These are phyloP conservation scores for Schizotus pectinicornis DNA, from an alignment of 2,888 invertebrate genomes.

Conservation along the genomic window DNA sequence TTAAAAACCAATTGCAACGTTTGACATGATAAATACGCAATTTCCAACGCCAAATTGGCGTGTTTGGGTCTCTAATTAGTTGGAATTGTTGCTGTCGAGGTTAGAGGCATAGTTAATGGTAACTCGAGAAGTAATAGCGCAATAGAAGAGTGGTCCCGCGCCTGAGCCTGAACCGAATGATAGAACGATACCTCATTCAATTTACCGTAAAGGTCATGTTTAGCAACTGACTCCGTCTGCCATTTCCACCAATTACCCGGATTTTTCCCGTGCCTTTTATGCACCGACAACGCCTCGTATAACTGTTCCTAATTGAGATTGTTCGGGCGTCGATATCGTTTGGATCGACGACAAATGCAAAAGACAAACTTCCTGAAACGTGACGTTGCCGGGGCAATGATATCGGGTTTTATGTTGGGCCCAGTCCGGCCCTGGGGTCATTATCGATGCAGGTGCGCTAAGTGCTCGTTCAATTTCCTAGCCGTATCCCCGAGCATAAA, in stretches of 20 bases:
- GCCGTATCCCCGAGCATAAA: too few species aligned
- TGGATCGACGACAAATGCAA: too few species aligned
- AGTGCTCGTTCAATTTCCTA: too few species aligned
- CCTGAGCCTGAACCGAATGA: conserved; percentile 22
- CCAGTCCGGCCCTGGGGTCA: too few species aligned
- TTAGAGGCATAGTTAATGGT: conserved; percentile 9
- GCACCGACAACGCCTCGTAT: conserved; percentile 1
- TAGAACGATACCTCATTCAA: conserved; percentile 28
- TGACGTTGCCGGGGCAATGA: too few species aligned
- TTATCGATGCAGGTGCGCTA: too few species aligned
- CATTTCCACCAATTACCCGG: conserved; percentile 23
- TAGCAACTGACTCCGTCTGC: conserved; percentile 20
- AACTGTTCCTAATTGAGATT: too few species aligned
- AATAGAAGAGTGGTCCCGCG: conserved; percentile 17
- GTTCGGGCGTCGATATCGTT: too few species aligned
- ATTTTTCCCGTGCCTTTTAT: conserved; percentile 3
- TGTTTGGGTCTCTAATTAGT: background rate
- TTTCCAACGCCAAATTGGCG: background rate
- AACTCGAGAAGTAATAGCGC: conserved; percentile 8
- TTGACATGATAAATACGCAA: too few species aligned
- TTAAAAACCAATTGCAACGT: too few species aligned
- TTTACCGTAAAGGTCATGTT: conserved; percentile 33
- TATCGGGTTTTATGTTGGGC: too few species aligned
- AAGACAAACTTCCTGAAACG: too few species aligned
- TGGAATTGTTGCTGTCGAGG: background rate